Base-by-base conservation (phyloP, 2,113 vertebrate genomes). In the Carassius carassius region DNA sequence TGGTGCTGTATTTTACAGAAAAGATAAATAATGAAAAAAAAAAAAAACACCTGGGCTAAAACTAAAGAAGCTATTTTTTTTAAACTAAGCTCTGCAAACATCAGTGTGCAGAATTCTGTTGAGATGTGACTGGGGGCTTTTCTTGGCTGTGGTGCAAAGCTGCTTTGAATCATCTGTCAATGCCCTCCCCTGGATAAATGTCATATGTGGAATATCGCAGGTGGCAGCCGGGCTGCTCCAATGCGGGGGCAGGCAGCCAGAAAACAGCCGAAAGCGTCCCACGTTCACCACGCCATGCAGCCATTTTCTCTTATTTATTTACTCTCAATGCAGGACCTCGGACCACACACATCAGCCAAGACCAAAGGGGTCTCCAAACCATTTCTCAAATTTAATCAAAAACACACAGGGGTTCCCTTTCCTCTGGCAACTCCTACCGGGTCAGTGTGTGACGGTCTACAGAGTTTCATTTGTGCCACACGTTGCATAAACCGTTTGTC, bases 121-220 rank as follows among this genome's bases (percentile, higher is more conserved):
- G 14, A 65, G 60, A 93, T 91, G 90, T 90, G 91, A 93, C 90
- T 92, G 91, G 91, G 89, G 74, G 88, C 47, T 90, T 92, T 91
- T 93, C 91, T 93, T 94, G 92, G 92, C 92, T 75, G 63, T 89
- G 90, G 87, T 91, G 93, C 92, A 93, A 94, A 94, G 94, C 91
- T 80, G 87, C 92, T 94, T 93, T 94, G 92, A 94, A 94, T 91
- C 91, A 91, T 93, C 94, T 92, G 92, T 94, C 92, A 94, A 89
- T 92, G 92, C 89, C 91, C 92, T 92, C 92, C 90, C 90, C 89
- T 89, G 91, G 91, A 95, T 94, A 93, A 94, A 94, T 94, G 93
- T 93, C 92, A 93, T 86, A 87, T 92, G 93, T 91, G 90, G 91
- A 93, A 92, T 94, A 94, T 94, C 93, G 92, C 94, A 91, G 91